Base-by-base conservation (phyloP, 2,113 vertebrate species). In the Poeciliopsis occidentalis region DNA sequence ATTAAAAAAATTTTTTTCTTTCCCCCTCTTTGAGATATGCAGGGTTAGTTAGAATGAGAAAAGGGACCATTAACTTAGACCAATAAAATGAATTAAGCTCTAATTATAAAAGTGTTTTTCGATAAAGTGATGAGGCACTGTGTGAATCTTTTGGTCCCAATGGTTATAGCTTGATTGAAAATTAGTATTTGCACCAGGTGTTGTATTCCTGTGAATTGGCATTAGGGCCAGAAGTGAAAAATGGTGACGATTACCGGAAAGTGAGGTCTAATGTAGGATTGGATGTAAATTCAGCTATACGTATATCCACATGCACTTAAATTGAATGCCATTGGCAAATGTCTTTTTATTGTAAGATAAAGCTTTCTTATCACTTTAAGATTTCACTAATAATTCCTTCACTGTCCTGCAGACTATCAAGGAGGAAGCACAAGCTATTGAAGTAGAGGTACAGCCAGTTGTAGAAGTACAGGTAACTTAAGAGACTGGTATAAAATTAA, bases 391-490 rank as follows among this genome's bases (percentile, higher is more conserved):
- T 0, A 74, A 63, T 64, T 66, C 65, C 69, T 73, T 73, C 8
- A 64, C 60, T 84, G 69, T 85, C 64, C 82, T 66, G 69, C 88
- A 90, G 89, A 78, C 67, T 78, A 75, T 39, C 78, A 84, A 7
- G 64, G 82, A 87, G 0, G 26, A 30, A 3, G 44, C 67, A 34
- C 69, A 74, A 41, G 70, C 10, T 51, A 47, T 71, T 69, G 78
- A 76, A 63, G 70, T 29, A 71, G 47, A 84, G 4, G 80, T 19
- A 54, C 31, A 80, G 71, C 71, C 76, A 81, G 69, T 44, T 70
- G 76, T 82, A 74, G 72, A 84, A 34, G 47, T 26, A 27, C 31
- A 85, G 75, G 81, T 89, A 86, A 82, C 76, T 44, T 0, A 11
- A 71, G n/a, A 67, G 22, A n/a, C 17, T 24, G 7, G 44, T 31